A percentile compares a stretch with the other conserved stretches of the same genome.
phyloP scores from a whole-genome alignment of 2,888 invertebrate genomes.

The Danaus chrysippus region DNA sequence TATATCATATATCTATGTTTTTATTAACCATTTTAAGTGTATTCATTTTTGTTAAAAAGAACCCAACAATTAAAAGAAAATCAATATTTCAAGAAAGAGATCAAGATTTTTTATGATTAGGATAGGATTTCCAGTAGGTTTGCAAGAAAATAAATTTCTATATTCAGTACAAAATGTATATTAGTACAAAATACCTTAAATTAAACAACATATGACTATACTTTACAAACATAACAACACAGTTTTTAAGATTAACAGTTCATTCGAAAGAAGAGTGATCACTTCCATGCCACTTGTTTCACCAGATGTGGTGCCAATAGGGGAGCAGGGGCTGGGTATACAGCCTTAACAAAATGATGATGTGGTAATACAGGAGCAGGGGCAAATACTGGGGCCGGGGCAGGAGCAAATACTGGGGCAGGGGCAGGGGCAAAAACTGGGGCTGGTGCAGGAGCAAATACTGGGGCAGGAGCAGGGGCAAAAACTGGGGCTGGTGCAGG shows the following conservation, averaged over 20 bases:
- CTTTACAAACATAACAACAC: constrained; percentile 30
- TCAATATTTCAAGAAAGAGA: too few relatives aligned
- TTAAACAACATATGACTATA: constrained; percentile 37
- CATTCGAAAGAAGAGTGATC: constrained; percentile 41
- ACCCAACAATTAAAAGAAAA: too few relatives aligned
- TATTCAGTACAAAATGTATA: background rate
- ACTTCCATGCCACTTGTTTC: constrained; percentile 67
- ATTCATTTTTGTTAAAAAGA: too few relatives aligned
- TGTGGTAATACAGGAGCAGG: constrained; percentile 27
- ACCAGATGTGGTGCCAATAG: constrained; percentile 44
- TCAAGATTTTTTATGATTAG: too few relatives aligned
- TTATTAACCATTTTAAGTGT: too few relatives aligned
- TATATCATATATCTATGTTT: too few relatives aligned
- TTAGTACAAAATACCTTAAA: constrained; percentile 39
- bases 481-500: constrained; percentile 43
- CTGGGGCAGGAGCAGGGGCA: constrained; percentile 37
- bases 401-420: constrained; percentile 24
- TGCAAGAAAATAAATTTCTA: constrained; percentile 13
- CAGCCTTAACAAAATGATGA: constrained; percentile 2
- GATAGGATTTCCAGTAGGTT: background rate
- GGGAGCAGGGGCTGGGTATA: constrained; percentile 27
- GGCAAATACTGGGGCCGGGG: constrained; percentile 27
- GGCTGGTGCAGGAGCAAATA: constrained; percentile 15
- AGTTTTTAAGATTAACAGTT: constrained; percentile 22
- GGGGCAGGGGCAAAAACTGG: constrained; percentile 16